Percentiles rank a stretch among this genome's conserved stretches.
Evolutionary conservation across 2,888 invertebrate genomes (phyloP).

Genomic region (Acleris holmiana): DNA sequence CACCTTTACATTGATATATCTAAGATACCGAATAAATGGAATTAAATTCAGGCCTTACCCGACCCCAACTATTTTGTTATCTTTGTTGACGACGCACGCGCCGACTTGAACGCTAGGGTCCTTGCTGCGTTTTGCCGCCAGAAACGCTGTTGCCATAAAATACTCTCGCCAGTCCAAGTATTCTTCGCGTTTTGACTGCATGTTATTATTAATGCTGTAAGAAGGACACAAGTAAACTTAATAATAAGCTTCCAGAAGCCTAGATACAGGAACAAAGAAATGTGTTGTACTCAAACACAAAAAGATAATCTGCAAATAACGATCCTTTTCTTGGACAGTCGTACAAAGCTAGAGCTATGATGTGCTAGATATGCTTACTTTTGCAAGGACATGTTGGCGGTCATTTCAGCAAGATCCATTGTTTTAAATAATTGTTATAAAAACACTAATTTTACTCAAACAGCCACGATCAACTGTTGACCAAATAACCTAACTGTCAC

Average conservation of each 20-base stretch:
- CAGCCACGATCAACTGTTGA: conserved; percentile 1
- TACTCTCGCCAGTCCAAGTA: conserved; percentile 96
- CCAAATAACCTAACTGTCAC: too few species aligned
- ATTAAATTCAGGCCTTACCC: conserved; percentile 77
- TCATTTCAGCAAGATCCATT: conserved; percentile 42
- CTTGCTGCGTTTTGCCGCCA: conserved; percentile 97
- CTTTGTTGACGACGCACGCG: conserved; percentile 95
- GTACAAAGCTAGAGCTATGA: too few species aligned
- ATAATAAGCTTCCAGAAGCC: background rate
- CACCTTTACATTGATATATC: too few species aligned
- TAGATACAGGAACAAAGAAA: background rate
- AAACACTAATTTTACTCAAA: background rate
- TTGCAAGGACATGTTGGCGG: conserved; percentile 41
- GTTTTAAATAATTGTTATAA: conserved; percentile 4
- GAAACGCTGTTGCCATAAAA: conserved; percentile 96
- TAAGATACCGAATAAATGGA: too few species aligned
- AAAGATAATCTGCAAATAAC: background rate
- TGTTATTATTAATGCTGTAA: conserved; percentile 41
- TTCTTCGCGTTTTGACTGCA: conserved; percentile 82
- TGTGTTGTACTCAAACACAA: background rate
- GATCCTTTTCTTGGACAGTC: background rate
- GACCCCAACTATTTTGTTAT: conserved; percentile 94
- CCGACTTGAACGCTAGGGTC: conserved; percentile 97
- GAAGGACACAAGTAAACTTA: background rate
- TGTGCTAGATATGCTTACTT: conserved; percentile 25